Base-by-base conservation (phyloP, 2,797 vertebrate genomes). In the Pantherophis alleghaniensis region DNA sequence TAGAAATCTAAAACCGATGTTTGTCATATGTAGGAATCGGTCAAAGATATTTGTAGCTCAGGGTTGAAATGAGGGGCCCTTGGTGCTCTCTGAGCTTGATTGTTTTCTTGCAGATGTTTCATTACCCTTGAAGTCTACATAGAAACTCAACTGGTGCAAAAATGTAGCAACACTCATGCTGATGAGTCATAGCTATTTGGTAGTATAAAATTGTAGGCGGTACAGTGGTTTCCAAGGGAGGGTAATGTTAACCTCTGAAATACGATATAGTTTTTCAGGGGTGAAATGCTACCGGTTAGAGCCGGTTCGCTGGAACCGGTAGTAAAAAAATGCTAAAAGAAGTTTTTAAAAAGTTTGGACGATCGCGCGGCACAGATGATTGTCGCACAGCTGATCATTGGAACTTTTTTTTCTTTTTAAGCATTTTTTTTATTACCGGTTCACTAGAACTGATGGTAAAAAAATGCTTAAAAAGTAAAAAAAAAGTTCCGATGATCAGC, bases 21-120 rank as follows among this genome's bases (percentile, higher is more conserved):
- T 96, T 96, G 93, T 96, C 92, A 93, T 95, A 60, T 93, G 83
- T 94, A 96, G 96, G 96, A 97, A 97, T 97, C 95, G 95, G 94
- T 93, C 91, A 92, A 95, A 63, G 96, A 93, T 69, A 69, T 69
- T 69, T 69, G n/a, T 69, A 69, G n/a, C 13, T 32, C 13, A 32
- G 63, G 13, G 13, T 66, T 66, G 28, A n/a, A 66, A n/a, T 66
- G 61, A 28, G 4, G 26, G 61, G 28, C 13, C 11, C 12, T 66
- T 66, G 28, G 11, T 13, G 11, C 28, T 28, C 61, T 63, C 61
- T 63, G 26, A 63, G 11, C 61, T 28, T n/a, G 61, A 13, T n/a
- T n/a, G 61, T n/a, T 66, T 66, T 28, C 61, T 66, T 66, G 61
- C 11, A 66, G 28, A 66, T 1, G 4, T 66, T 66, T n/a, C 61